phyloP scores from a whole-genome alignment of 2,113 vertebrate genomes.

The Myiozetetes cayanensis region DNA sequence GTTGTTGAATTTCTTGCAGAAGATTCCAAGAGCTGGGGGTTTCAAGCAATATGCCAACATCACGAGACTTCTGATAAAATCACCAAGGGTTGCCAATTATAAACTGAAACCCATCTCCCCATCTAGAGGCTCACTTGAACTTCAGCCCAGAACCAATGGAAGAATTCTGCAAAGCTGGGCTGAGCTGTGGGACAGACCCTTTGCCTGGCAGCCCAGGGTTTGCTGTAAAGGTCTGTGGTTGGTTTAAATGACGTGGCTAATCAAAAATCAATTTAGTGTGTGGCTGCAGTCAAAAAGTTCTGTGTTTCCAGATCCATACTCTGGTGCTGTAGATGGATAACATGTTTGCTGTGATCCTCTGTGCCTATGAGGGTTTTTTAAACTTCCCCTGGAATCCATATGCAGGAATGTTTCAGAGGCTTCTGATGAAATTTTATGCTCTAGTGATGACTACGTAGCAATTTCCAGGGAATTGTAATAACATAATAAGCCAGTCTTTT shows the following conservation, averaged over 20 bases:
- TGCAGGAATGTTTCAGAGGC: constrained; percentile 2
- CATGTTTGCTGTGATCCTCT: background rate
- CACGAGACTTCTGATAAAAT: constrained; percentile 2
- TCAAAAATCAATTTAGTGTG: background rate
- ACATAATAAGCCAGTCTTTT: constrained; percentile 10
- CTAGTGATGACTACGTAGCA: constrained; percentile 3
- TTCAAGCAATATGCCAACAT: background rate
- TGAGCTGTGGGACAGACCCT: constrained; percentile 28
- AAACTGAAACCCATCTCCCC: constrained; percentile 38
- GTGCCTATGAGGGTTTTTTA: background rate
- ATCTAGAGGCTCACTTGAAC: constrained; percentile 30
- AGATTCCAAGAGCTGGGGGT: background rate
- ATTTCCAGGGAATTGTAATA: constrained; percentile 62
- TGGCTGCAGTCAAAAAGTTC: background rate
- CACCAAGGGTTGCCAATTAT: background rate
- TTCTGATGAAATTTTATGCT: constrained; percentile 43
- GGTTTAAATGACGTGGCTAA: background rate
- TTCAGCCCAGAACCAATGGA: constrained; percentile 38
- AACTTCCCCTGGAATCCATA: background rate
- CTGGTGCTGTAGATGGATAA: background rate
- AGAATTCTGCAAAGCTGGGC: background rate
- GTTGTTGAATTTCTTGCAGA: background rate
- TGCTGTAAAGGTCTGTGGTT: background rate
- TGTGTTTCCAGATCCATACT: background rate
- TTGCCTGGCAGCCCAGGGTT: background rate